phyloP scores from a whole-genome alignment of 2,888 invertebrate species.

The Drosophila rellima region DNA sequence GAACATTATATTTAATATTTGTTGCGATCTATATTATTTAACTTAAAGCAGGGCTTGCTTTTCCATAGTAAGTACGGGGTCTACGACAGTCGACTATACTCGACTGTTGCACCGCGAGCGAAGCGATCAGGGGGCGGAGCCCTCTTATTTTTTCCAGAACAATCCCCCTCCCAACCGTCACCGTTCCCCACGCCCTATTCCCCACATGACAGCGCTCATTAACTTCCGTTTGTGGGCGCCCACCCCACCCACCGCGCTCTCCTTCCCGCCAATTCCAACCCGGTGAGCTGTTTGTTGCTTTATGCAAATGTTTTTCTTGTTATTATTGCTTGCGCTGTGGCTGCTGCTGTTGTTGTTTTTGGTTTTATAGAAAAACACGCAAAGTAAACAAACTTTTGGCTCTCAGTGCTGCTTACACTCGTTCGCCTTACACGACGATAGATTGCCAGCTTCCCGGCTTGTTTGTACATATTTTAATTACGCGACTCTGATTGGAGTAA shows the following conservation, averaged over 20 bases:
- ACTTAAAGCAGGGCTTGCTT: too few relatives aligned
- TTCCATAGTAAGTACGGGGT: too few relatives aligned
- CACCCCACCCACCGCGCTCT: conserved; percentile 8
- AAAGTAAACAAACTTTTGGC: conserved; percentile 76
- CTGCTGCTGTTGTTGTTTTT: conserved; percentile 59
- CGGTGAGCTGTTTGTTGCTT: conserved; percentile 72
- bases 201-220: conserved; percentile 55
- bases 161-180: background rate
- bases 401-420: conserved; percentile 25
- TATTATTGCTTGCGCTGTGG: conserved; percentile 61
- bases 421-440: conserved; percentile 28
- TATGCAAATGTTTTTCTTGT: conserved; percentile 77
- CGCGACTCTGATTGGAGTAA: conserved; percentile 77
- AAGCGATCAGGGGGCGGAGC: too few relatives aligned
- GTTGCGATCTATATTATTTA: too few relatives aligned
- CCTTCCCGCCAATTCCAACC: conserved; percentile 17
- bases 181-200: background rate
- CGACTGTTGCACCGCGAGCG: too few relatives aligned
- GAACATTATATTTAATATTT: too few relatives aligned
- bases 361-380: conserved; percentile 79
- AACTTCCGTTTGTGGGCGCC: conserved; percentile 72
- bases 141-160: conserved; percentile 33
- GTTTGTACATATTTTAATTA: conserved; percentile 80
- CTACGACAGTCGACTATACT: too few relatives aligned
- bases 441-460: conserved; percentile 56